These are phyloP conservation scores for Opisthocomus hoazin DNA, from an alignment of 2,113 vertebrate genomes.

Conservation along the genomic window DNA sequence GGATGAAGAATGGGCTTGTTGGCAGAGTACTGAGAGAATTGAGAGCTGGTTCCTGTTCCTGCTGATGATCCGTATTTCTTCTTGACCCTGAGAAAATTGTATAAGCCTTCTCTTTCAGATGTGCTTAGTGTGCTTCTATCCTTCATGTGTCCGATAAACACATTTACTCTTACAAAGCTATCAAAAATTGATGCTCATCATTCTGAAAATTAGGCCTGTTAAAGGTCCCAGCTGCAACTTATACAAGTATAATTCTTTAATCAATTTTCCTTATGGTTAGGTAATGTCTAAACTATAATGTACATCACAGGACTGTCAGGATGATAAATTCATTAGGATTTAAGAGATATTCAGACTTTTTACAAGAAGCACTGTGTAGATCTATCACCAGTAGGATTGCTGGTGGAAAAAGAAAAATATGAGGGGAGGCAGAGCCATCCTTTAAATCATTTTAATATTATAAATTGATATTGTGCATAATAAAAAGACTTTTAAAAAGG, in stretches of 20 bases:
- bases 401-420: neutral
- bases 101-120: neutral
- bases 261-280: neutral
- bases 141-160: neutral
- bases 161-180: neutral
- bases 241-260: neutral
- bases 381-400: neutral
- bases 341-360: neutral
- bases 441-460: neutral
- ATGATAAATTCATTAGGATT: neutral
- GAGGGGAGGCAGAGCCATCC: neutral
- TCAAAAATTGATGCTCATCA: neutral
- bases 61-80: neutral
- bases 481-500: neutral
- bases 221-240: neutral
- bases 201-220: neutral
- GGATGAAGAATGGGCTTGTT: neutral
- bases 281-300: neutral
- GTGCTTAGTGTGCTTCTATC: neutral
- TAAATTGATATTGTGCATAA: neutral
- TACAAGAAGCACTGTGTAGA: neutral
- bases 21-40: neutral
- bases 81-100: neutral
- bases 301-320: neutral
- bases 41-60: neutral